Base-by-base conservation (phyloP, 2,113 vertebrate genomes). In the Corvus cornix region DNA sequence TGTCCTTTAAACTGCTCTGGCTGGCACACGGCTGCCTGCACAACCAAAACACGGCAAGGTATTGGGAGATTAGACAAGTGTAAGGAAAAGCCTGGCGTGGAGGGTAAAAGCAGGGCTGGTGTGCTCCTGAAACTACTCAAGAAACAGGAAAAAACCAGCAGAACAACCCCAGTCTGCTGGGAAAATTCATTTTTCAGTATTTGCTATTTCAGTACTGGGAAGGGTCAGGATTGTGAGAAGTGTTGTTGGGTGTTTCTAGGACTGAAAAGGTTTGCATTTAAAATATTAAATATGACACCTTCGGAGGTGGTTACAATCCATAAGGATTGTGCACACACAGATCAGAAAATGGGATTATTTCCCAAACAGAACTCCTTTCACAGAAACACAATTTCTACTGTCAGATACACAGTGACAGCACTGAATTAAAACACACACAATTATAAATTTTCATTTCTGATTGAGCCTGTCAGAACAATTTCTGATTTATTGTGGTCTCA, bases 1-100 rank as follows among this genome's bases (percentile, higher is more conserved):
- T 99, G 96, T 99, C 99, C 98, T 99, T 99, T 81, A 99, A 90
- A 96, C 99, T 99, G 98, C 99, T 99, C 97, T 99, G 99, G 95
- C 99, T 99, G 88, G 99, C 99, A 96, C 99, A 99, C 1, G 99
- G 99, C 97, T 99, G 99, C 97, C 99, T 99, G 96, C 75, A 94
- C 76, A 58, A 67, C 63, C 89, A 89, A 62, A 87, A 89, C 5
- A 70, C 52, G 7, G 35, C 15, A 51, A 62, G 20, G n/a, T 39
- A 21, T 22, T n/a, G 53, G 6, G 41, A 15, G n/a, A 27, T 86
- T 49, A 63, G 60, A 69, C 30, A 64, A 9, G 9, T 24, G 27
- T 2, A 21, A 74, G 67, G n/a, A 31, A 2, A 43, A 48, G 9
- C 8, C 30, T 49, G 2, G 3, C 2, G 30, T 27, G 14, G 33